phyloP scores from a whole-genome alignment of 1,140 invertebrate species.

The Lasioglossum baleicum region DNA sequence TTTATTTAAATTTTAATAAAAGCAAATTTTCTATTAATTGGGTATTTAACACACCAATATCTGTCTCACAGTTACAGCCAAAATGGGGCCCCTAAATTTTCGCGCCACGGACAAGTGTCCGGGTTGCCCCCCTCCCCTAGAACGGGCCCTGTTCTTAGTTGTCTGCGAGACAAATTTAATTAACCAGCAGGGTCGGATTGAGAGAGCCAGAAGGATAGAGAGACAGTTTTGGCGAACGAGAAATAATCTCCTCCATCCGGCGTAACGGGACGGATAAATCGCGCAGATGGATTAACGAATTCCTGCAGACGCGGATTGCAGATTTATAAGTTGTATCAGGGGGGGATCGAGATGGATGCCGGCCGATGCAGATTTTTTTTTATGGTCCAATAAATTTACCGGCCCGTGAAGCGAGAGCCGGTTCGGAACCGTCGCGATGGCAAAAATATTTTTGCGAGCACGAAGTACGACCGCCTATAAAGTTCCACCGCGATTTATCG shows the following conservation, averaged over 20 bases:
- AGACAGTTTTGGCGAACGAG: background rate
- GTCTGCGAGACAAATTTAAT: background rate
- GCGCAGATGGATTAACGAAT: constrained; percentile 25
- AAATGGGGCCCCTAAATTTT: too few relatives aligned
- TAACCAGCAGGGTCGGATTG: background rate
- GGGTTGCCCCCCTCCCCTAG: too few relatives aligned
- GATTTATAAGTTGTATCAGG: constrained; percentile 39
- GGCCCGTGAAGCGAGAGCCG: background rate
- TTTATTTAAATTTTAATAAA: too few relatives aligned
- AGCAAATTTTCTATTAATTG: too few relatives aligned
- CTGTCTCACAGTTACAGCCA: too few relatives aligned
- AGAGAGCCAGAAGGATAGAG: too few relatives aligned
- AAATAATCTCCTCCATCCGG: background rate
- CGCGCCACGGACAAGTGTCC: too few relatives aligned
- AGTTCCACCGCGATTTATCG: constrained; percentile 40
- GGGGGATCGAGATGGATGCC: constrained; percentile 14
- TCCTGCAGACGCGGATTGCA: constrained; percentile 3
- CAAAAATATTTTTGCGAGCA: constrained; percentile 52
- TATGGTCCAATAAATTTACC: constrained; percentile 36
- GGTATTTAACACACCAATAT: too few relatives aligned
- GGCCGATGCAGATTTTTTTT: constrained; percentile 47
- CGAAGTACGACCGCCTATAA: constrained; percentile 53
- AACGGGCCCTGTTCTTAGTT: too few relatives aligned
- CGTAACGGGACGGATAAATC: background rate
- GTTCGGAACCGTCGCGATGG: constrained; percentile 5